Base-by-base conservation (phyloP, 2,797 vertebrate species). In the Xiphophorus birchmanni region DNA sequence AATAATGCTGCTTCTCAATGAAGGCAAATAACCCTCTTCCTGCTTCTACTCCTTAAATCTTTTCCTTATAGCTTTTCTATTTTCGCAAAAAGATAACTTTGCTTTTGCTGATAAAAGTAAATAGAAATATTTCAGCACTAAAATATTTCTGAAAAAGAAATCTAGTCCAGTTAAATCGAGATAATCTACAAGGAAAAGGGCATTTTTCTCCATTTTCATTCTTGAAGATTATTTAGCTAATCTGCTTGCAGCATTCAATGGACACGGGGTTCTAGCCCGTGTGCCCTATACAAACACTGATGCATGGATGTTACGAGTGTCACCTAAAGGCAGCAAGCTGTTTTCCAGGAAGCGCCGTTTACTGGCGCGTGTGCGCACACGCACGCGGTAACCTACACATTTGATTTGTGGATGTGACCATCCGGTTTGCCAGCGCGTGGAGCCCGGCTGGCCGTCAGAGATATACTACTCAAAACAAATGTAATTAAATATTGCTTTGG, bases 261-360 rank as follows among this genome's bases (percentile, higher is more conserved):
- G 17, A 17, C 47, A 18, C 5, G 15, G 5, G 17, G 48, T 3
- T 50, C 58, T 0, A 13, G 32, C 5, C 58, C 10, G 58, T 1
- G 10, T 63, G 2, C 29, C 54, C 21, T 32, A 17, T 7, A 63
- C 18, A 35, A 35, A 35, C 60, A 8, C 32, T 8, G n/a, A 40
- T 37, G 0, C 32, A 0, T 72, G 63, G 52, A 82, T 79, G 40
- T 77, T 84, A 84, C 84, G 58, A 89, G 74, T 56, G 73, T 80
- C 74, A 69, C 86, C 9, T 74, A 73, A 90, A 90, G 80, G 87
- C 84, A 65, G 17, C 63, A 65, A 8, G 18, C 10, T 9, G 5
- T 65, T 17, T 65, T 65, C 63, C 63, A 2, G 63, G 35, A 65
- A 65, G 35, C 35, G 8, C 60, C 35, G 18, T 40, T 65, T 37